phyloP scores from a whole-genome alignment of 2,888 invertebrate species.

The Listrodromus nycthemerus region DNA sequence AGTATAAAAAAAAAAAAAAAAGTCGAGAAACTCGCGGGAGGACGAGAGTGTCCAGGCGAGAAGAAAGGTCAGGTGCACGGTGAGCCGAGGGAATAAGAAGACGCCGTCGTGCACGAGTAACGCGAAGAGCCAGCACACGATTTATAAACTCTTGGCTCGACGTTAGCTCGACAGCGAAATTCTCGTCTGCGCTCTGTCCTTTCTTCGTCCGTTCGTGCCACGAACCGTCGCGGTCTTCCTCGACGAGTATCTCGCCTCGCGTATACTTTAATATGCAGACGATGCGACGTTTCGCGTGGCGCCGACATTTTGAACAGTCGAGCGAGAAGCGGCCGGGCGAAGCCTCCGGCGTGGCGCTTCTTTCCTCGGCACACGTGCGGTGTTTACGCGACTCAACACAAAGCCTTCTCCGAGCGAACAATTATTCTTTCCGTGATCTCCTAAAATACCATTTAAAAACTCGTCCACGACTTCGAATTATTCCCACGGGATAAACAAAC shows the following conservation, averaged over 20 bases:
- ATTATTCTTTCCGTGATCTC: neutral
- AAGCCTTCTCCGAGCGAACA: neutral
- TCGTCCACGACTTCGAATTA: neutral
- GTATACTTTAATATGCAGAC: constrained; percentile 73
- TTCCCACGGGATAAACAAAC: too few species aligned
- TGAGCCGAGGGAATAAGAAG: constrained; percentile 28
- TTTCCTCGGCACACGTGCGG: constrained; percentile 6
- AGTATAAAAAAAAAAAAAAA: too few species aligned
- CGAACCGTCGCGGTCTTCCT: neutral
- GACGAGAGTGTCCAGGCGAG: constrained; percentile 8
- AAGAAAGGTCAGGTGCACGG: constrained; percentile 56
- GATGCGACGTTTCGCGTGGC: constrained; percentile 69
- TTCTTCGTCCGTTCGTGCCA: neutral
- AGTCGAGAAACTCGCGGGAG: too few species aligned
- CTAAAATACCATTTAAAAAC: neutral
- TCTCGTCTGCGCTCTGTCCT: constrained; percentile 16
- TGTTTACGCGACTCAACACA: constrained; percentile 24
- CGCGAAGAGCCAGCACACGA: constrained; percentile 58
- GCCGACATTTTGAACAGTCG: constrained; percentile 69
- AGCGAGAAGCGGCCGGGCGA: constrained; percentile 14
- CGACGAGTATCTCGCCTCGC: constrained; percentile 27
- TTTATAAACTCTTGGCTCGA: constrained; percentile 50
- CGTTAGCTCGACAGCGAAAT: constrained; percentile 34
- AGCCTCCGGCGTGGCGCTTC: constrained; percentile 23
- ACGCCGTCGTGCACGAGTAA: constrained; percentile 49